Percentiles rank a stretch among this genome's conserved stretches.
Evolutionary conservation across 1,140 invertebrate species (phyloP).

Genomic region (Cotesia glomerata): DNA sequence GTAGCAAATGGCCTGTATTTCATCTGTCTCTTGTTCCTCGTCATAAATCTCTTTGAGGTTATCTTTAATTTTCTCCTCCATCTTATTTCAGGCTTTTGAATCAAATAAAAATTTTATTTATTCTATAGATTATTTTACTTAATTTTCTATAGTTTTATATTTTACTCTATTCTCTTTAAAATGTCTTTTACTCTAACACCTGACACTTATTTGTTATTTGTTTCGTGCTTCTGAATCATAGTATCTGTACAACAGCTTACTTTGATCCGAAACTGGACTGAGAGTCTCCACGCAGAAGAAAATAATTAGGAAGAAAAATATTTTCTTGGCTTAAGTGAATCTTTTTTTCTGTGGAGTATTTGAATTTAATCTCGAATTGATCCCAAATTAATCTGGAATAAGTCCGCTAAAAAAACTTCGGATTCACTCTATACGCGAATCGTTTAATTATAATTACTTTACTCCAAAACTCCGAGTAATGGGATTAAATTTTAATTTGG

Average conservation of each 20-base stretch:
- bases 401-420: too few relatives aligned
- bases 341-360: too few relatives aligned
- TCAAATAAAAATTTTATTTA: neutral
- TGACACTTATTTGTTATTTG: conserved; percentile 33
- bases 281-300: conserved; percentile 28
- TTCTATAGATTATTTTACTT: neutral
- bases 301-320: too few relatives aligned
- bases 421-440: too few relatives aligned
- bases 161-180: neutral
- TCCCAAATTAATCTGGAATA: too few relatives aligned
- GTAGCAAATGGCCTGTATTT: neutral
- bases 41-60: neutral
- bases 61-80: neutral
- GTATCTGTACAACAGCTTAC: conserved; percentile 29
- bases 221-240: conserved; percentile 41
- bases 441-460: too few relatives aligned
- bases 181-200: conserved; percentile 25
- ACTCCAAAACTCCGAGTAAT: too few relatives aligned
- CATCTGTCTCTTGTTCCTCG: neutral
- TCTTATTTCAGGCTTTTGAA: neutral
- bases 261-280: conserved; percentile 33
- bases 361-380: too few relatives aligned
- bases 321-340: too few relatives aligned
- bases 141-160: neutral
- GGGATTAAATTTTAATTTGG: too few relatives aligned